Evolutionary conservation across 2,888 invertebrate genomes (phyloP).

Genomic region (Drosophila multiciliata): DNA sequence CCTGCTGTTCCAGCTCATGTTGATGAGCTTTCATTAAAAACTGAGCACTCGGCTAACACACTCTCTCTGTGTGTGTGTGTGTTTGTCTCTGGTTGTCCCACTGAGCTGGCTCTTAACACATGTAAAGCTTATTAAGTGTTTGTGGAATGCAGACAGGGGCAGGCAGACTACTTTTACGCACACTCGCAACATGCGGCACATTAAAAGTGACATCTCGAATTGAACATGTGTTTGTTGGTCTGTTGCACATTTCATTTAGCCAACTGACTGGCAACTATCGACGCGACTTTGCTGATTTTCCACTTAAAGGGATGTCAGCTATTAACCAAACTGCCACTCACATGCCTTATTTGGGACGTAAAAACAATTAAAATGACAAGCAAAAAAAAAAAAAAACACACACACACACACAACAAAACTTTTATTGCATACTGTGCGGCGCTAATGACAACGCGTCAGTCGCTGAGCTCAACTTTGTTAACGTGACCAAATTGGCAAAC

Average conservation of each 20-base stretch:
- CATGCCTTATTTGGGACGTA: slow-evolving; percentile 51
- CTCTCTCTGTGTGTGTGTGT: background rate
- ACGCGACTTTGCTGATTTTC: slow-evolving; percentile 56
- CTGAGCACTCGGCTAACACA: slow-evolving; percentile 25
- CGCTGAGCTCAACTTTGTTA: slow-evolving; percentile 39
- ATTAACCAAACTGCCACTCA: slow-evolving; percentile 62
- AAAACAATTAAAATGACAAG: slow-evolving; percentile 44
- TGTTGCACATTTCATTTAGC: slow-evolving; percentile 36
- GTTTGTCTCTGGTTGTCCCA: slow-evolving; percentile 10
- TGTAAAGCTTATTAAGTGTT: slow-evolving; percentile 62
- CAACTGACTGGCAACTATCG: slow-evolving; percentile 56
- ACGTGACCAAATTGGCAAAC: slow-evolving; percentile 51
- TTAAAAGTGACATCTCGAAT: slow-evolving; percentile 28
- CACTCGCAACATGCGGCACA: slow-evolving; percentile 22
- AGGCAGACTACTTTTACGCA: slow-evolving; percentile 36
- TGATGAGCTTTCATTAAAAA: slow-evolving; percentile 80
- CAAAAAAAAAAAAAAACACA: background rate
- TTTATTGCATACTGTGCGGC: slow-evolving; percentile 55
- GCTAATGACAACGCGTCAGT: slow-evolving; percentile 11
- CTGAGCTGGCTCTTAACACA: slow-evolving; percentile 46
- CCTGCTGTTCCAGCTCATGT: slow-evolving; percentile 45
- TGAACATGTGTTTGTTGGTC: background rate
- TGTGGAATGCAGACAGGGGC: slow-evolving; percentile 38
- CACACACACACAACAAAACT: background rate
- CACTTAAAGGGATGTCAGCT: slow-evolving; percentile 59